Evolutionary conservation across 2,113 vertebrate genomes (phyloP).

Genomic region (Oceanodroma tethys): DNA sequence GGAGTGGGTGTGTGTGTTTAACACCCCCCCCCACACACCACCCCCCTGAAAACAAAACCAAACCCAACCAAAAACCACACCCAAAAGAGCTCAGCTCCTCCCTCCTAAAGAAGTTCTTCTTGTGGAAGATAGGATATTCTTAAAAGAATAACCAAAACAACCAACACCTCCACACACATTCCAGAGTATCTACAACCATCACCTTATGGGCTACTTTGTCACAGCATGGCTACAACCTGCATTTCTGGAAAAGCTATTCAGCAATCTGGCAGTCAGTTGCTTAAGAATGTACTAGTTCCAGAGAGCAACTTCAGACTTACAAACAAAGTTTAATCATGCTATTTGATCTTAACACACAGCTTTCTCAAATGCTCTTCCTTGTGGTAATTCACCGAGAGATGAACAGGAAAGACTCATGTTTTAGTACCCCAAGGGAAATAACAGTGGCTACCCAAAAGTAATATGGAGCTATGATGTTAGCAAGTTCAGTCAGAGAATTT

Average conservation of each 20-base stretch:
- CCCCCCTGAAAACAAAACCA: neutral
- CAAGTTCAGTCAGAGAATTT: neutral
- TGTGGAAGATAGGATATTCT: neutral
- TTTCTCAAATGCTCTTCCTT: neutral
- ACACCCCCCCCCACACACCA: too few relatives aligned
- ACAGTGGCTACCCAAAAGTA: neutral
- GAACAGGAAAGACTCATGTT: neutral
- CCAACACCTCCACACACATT: neutral
- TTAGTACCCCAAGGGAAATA: neutral
- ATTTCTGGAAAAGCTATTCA: neutral
- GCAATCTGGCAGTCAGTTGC: neutral
- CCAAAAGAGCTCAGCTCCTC: neutral
- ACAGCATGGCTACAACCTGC: neutral
- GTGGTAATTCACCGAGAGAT: neutral
- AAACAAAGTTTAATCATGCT: neutral
- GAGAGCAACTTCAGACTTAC: neutral
- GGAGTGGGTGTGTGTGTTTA: too few relatives aligned
- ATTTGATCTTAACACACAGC: neutral
- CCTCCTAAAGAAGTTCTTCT: neutral
- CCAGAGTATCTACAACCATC: neutral
- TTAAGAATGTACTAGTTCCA: neutral
- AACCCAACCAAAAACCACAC: neutral
- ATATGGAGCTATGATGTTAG: neutral
- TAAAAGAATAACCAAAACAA: neutral
- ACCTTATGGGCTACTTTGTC: neutral